phyloP scores from a whole-genome alignment of 2,113 vertebrate genomes.

The Pleuronectes platessa region DNA sequence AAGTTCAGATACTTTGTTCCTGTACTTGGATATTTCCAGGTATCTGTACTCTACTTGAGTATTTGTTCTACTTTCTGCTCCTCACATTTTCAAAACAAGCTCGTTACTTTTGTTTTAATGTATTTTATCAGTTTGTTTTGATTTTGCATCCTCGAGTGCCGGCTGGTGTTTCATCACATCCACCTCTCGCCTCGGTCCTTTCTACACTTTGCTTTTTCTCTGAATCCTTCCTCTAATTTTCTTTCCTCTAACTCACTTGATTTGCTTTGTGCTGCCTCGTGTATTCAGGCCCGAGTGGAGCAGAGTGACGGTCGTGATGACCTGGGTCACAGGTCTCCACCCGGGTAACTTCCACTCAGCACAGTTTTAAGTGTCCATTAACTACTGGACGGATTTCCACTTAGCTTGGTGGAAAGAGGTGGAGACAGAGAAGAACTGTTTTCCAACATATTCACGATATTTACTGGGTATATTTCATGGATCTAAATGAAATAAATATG shows the following conservation, averaged over 20 bases:
- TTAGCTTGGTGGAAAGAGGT: no score
- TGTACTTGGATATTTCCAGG: no score
- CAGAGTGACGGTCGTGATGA: conserved; percentile 48
- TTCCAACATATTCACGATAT: no score
- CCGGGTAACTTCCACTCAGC: conserved; percentile 18
- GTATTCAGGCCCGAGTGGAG: conserved; percentile 12
- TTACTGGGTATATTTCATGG: no score
- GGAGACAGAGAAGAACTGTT: no score
- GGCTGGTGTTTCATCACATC: background rate
- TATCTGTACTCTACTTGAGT: no score
- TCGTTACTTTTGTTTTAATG: no score
- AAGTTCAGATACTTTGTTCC: no score
- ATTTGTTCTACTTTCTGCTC: no score
- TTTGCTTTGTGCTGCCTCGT: background rate
- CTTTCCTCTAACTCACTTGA: background rate
- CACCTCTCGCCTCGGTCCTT: background rate
- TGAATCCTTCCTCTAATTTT: background rate
- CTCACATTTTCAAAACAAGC: no score
- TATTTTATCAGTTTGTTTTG: background rate
- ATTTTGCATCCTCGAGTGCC: background rate
- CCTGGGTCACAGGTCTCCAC: conserved; percentile 23
- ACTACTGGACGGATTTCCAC: no score
- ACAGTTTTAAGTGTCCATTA: background rate
- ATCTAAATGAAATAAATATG: no score
- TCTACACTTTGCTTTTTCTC: background rate